A percentile compares a stretch with the other conserved stretches of the same genome.
Evolutionary conservation across 2,888 invertebrate genomes (phyloP).

Genomic region (Lasiommata megera): DNA sequence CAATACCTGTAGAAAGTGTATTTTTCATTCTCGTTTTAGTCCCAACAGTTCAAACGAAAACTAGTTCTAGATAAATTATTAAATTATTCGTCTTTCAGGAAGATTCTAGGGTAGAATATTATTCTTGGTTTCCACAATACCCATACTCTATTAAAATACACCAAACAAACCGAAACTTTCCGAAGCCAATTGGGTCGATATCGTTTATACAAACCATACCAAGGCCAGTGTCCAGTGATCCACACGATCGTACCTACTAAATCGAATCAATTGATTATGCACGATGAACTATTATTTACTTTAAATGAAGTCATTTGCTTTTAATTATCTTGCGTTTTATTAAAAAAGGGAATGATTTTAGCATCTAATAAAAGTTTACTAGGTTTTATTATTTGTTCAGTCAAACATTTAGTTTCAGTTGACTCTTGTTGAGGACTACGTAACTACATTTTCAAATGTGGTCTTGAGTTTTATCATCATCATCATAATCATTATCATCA

Average conservation of each 20-base stretch:
- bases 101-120: not conserved
- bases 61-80: too few species aligned
- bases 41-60: too few species aligned
- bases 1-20: too few species aligned
- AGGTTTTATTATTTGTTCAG: too few species aligned
- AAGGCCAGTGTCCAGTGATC: conserved; percentile 59
- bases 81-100: too few species aligned
- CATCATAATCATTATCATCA: too few species aligned
- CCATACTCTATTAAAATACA: conserved; percentile 21
- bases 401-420: too few species aligned
- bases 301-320: conserved; percentile 37
- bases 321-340: conserved; percentile 11
- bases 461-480: too few species aligned
- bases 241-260: conserved; percentile 44
- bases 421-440: too few species aligned
- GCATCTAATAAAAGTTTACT: too few species aligned
- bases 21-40: too few species aligned
- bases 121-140: not conserved
- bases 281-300: conserved; percentile 32
- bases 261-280: conserved; percentile 35
- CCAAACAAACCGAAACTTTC: conserved; percentile 44
- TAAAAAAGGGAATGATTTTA: not conserved
- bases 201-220: conserved; percentile 54
- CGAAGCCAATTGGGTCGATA: conserved; percentile 51
- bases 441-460: too few species aligned